Conservation (phyloP, 2,888 invertebrate species). For the Drosophila multiciliata region DNA sequence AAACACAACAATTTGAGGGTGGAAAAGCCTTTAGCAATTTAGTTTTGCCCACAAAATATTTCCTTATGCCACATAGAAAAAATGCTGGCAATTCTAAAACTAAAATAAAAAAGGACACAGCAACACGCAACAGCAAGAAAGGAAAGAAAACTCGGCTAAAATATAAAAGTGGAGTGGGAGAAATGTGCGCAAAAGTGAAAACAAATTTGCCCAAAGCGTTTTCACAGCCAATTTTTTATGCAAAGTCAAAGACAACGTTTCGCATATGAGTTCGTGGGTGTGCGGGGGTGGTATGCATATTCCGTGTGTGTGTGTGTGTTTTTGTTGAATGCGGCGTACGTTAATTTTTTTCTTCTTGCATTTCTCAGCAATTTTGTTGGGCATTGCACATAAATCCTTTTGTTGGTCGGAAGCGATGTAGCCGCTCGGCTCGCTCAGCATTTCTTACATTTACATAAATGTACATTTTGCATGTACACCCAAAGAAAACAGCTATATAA, state of each 20-base stretch:
- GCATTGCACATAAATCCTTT: constrained; percentile 74
- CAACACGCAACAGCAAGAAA: constrained; percentile 42
- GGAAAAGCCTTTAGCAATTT: constrained; percentile 30
- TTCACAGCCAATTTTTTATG: constrained; percentile 82
- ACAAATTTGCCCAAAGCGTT: constrained; percentile 78
- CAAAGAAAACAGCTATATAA: neutral
- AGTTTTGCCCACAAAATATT: constrained; percentile 30
- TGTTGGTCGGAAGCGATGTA: constrained; percentile 51
- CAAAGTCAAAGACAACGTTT: constrained; percentile 73
- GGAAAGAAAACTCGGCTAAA: constrained; percentile 43
- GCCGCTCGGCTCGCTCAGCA: constrained; percentile 35
- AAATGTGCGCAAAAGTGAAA: constrained; percentile 63
- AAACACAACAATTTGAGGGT: neutral
- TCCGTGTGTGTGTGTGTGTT: constrained; percentile 5
- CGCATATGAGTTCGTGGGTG: constrained; percentile 13
- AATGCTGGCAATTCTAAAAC: constrained; percentile 15
- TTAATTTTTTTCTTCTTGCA: constrained; percentile 17
- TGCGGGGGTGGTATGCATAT: neutral
- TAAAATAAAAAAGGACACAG: constrained; percentile 30
- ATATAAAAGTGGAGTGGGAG: constrained; percentile 26
- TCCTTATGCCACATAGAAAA: constrained; percentile 24
- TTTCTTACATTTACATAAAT: constrained; percentile 21
- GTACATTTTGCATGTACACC: constrained; percentile 8
- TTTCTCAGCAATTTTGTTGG: constrained; percentile 54
- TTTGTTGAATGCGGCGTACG: constrained; percentile 28